Evolutionary conservation across 2,888 invertebrate genomes (phyloP).

Genomic region (Magallana nippona): DNA sequence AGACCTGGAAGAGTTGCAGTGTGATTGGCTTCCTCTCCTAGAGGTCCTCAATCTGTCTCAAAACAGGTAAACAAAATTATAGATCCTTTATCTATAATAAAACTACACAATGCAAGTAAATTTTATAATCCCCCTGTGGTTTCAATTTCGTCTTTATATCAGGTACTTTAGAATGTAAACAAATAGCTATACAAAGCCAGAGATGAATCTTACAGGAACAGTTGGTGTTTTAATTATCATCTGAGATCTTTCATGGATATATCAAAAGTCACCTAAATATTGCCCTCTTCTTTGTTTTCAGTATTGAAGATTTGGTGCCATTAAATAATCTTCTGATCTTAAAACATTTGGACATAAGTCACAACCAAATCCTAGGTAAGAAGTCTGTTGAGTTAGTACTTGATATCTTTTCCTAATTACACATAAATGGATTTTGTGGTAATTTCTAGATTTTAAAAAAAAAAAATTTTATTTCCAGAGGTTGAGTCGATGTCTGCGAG

Average conservation of each 20-base stretch:
- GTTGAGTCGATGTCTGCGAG: conserved; percentile 46
- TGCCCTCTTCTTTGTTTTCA: conserved; percentile 27
- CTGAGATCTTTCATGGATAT: too few species aligned
- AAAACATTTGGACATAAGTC: conserved; percentile 67
- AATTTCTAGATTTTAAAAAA: background rate
- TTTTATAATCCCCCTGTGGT: background rate
- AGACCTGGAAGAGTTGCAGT: conserved; percentile 58
- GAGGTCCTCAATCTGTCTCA: conserved; percentile 14
- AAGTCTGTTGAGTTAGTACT: conserved; percentile 1
- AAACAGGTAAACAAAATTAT: too few species aligned
- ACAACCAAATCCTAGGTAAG: conserved; percentile 73
- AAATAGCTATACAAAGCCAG: conserved; percentile 55
- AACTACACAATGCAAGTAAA: background rate
- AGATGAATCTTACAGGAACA: too few species aligned
- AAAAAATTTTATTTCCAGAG: conserved; percentile 52
- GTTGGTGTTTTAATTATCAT: too few species aligned
- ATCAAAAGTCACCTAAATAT: background rate
- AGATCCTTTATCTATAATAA: too few species aligned
- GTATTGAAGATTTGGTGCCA: conserved; percentile 53
- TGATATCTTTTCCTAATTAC: background rate
- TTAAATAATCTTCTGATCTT: conserved; percentile 59
- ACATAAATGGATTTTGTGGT: background rate
- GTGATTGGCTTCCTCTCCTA: conserved; percentile 74
- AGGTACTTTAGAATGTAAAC: conserved; percentile 32
- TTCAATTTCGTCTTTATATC: conserved; percentile 69